Base-by-base conservation (phyloP, 2,113 vertebrate genomes). In the Dunckerocampus dactyliophorus region DNA sequence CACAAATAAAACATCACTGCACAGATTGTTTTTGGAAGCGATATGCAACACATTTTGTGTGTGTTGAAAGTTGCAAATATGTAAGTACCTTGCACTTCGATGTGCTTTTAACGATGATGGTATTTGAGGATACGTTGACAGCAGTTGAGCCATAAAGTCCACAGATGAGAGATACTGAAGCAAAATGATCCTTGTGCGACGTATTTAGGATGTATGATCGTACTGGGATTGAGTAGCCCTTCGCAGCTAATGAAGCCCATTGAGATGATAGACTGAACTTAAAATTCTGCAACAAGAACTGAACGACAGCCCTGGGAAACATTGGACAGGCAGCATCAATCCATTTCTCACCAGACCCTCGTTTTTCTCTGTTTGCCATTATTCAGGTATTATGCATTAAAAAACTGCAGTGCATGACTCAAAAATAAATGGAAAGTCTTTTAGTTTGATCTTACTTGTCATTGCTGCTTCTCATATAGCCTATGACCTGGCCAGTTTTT, bases 251-350 rank as follows among this genome's bases (percentile, higher is more conserved):
- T 75, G 75, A 83, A 80, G 70, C 82, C 64, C 69, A 56, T 20
- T 7, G 65, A 52, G 62, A 71, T 85, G 82, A 87, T 85, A 65
- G 70, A 87, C 84, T 74, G 63, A 28, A 65, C 72, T 81, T 81
- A 34, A 84, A 82, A 85, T 83, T 87, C 75, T 80, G 76, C 47
- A 79, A 67, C 69, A 79, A 74, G 79, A 85, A 85, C 81, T 83
- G 82, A 85, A 85, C 78, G 79, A 80, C 75, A 80, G 73, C 75
- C 71, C 67, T 66, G 83, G 85, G 82, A 83, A 71, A 80, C 82
- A 87, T 85, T 76, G 80, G 67, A 82, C 79, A 81, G 65, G 64
- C 65, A 62, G 59, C 48, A 22, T 67, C 76, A 47, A 62, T 34
- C 31, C 31, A 2, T 34, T 70, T 82, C 82, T 76, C 73, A 77